Percentiles rank a stretch among this genome's conserved stretches.
These are phyloP conservation scores for Amphiprion ocellaris DNA, from an alignment of 2,113 vertebrate species.

Conservation along the genomic window DNA sequence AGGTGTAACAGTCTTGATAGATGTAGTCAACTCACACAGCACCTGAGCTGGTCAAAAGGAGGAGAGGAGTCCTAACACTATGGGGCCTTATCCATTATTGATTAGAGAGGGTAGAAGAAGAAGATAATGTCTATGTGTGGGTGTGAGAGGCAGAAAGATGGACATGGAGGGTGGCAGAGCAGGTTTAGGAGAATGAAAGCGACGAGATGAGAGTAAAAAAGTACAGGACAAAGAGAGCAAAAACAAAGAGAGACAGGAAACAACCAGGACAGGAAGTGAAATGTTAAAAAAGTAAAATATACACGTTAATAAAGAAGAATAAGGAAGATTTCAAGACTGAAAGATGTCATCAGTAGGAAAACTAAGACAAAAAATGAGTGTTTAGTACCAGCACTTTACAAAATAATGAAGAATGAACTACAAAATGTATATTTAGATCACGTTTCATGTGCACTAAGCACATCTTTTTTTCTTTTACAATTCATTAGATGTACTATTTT, in stretches of 20 bases:
- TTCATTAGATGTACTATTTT: too few species aligned
- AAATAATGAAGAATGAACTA: too few species aligned
- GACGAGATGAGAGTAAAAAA: not conserved
- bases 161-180: not conserved
- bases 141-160: not conserved
- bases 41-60: slow-evolving; percentile 62
- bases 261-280: not conserved
- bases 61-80: slow-evolving; percentile 44
- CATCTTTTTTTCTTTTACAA: too few species aligned
- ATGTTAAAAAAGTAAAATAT: not conserved
- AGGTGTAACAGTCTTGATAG: slow-evolving; percentile 60
- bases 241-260: not conserved
- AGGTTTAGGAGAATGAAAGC: slow-evolving; percentile 21
- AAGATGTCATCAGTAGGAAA: not conserved
- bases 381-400: too few species aligned
- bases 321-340: not conserved
- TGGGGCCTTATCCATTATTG: slow-evolving; percentile 64
- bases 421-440: too few species aligned
- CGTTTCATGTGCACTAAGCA: too few species aligned
- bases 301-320: not conserved
- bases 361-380: too few species aligned
- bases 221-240: not conserved
- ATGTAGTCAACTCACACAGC: slow-evolving; percentile 55
- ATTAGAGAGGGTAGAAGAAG: slow-evolving; percentile 39
- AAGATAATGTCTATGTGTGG: not conserved